Evolutionary conservation across 2,113 vertebrate species (phyloP).

Genomic region (Carollia perspicillata): DNA sequence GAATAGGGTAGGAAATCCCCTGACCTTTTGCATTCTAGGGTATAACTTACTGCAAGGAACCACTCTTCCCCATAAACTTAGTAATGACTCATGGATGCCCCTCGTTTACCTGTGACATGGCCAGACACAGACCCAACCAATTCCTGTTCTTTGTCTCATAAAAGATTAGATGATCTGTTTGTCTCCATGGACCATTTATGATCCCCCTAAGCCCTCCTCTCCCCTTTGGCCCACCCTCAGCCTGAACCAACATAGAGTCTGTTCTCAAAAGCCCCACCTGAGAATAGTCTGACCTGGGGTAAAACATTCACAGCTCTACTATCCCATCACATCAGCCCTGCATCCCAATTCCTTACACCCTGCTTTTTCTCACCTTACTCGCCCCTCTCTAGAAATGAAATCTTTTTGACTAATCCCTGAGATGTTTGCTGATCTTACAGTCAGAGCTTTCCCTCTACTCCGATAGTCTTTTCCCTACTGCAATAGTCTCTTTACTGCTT

Average conservation of each 20-base stretch:
- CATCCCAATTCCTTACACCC: fast-evolving
- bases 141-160: background rate
- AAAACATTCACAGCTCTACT: background rate
- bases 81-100: background rate
- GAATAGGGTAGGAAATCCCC: background rate
- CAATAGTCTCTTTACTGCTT: background rate
- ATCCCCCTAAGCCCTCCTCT: background rate
- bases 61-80: background rate
- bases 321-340: background rate
- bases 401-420: background rate
- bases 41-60: background rate
- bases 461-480: background rate
- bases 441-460: background rate
- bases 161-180: background rate
- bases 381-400: background rate
- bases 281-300: background rate
- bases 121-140: background rate
- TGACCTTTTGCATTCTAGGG: background rate
- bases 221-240: background rate
- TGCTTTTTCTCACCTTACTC: background rate
- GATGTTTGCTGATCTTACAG: background rate
- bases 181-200: background rate
- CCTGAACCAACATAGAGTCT: background rate
- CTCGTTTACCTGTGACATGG: background rate
- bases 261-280: background rate